These are phyloP conservation scores for Nemotelus pantherinus DNA, from an alignment of 2,888 invertebrate species.

Conservation along the genomic window DNA sequence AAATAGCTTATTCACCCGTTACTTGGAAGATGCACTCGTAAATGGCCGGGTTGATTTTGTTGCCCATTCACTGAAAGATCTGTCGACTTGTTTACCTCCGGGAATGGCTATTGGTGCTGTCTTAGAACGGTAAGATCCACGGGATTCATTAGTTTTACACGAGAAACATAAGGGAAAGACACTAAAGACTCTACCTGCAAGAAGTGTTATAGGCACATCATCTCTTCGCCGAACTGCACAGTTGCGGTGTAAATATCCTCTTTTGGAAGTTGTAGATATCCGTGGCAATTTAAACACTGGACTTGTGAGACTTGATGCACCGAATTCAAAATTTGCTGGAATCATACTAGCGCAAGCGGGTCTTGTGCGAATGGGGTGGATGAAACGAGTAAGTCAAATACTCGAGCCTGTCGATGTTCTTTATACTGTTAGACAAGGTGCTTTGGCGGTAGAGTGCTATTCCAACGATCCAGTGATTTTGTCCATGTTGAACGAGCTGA, in stretches of 20 bases:
- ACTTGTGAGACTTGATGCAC: slow-evolving; percentile 80
- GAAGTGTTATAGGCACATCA: slow-evolving; percentile 90
- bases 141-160: slow-evolving; percentile 89
- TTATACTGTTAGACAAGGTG: slow-evolving; percentile 96
- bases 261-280: slow-evolving; percentile 82
- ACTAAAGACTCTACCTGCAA: slow-evolving; percentile 77
- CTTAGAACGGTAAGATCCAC: slow-evolving; percentile 81
- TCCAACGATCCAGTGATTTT: slow-evolving; percentile 75
- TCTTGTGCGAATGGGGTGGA: slow-evolving; percentile 88
- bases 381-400: slow-evolving; percentile 81
- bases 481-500: slow-evolving; percentile 76
- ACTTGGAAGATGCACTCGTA: slow-evolving; percentile 86
- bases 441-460: slow-evolving; percentile 91
- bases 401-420: slow-evolving; percentile 80
- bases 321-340: slow-evolving; percentile 72
- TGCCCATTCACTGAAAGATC: slow-evolving; percentile 95
- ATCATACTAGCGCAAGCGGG: slow-evolving; percentile 92
- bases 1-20: slow-evolving; percentile 94
- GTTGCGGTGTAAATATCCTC: slow-evolving; percentile 79
- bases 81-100: slow-evolving; percentile 86
- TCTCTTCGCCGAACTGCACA: slow-evolving; percentile 92
- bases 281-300: slow-evolving; percentile 95
- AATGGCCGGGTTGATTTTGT: slow-evolving; percentile 87
- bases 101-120: slow-evolving; percentile 84
- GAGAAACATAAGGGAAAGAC: slow-evolving; percentile 74